Conservation (phyloP, 2,113 vertebrate species). For the Mystacornis crossleyi region DNA sequence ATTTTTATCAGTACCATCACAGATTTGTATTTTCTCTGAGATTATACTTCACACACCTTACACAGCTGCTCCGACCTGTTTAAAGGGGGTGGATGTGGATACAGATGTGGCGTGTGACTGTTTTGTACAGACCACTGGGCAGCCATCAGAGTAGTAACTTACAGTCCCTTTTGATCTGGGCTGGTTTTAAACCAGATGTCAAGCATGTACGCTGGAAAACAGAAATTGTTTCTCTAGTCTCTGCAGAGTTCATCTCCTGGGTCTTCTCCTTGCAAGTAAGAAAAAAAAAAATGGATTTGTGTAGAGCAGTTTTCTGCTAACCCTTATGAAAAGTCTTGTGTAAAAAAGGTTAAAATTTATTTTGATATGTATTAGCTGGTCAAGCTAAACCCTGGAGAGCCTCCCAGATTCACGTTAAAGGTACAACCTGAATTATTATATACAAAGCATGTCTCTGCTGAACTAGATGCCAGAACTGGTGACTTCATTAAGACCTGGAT, state of each 20-base stretch:
- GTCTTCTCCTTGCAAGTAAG: conserved; percentile 12
- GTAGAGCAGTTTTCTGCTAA: conserved; percentile 32
- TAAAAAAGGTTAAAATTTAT: conserved; percentile 36
- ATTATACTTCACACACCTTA: conserved; percentile 25
- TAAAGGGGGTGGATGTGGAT: not conserved
- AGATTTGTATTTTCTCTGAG: conserved; percentile 56
- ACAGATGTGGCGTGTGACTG: not conserved
- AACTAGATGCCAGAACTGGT: not conserved
- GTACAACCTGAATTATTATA: not conserved
- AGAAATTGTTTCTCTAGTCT: conserved; percentile 33
- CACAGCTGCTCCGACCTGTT: conserved; percentile 61
- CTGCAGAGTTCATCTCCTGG: conserved; percentile 48
- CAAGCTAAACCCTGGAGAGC: not conserved
- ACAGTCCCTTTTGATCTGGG: conserved; percentile 24
- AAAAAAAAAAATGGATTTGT: conserved; percentile 20
- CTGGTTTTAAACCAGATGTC: conserved; percentile 57
- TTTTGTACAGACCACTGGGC: conserved; percentile 35
- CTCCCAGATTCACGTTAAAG: not conserved
- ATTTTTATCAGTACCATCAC: conserved; percentile 59
- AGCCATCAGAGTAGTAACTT: not conserved
- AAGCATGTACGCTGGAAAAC: conserved; percentile 11
- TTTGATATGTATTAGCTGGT: conserved; percentile 29
- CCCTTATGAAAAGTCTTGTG: not conserved
- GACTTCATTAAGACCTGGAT: not conserved
- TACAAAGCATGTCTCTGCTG: not conserved